Evolutionary conservation across 2,797 vertebrate genomes (phyloP).

Genomic region (Brachyrhaphis roseni): DNA sequence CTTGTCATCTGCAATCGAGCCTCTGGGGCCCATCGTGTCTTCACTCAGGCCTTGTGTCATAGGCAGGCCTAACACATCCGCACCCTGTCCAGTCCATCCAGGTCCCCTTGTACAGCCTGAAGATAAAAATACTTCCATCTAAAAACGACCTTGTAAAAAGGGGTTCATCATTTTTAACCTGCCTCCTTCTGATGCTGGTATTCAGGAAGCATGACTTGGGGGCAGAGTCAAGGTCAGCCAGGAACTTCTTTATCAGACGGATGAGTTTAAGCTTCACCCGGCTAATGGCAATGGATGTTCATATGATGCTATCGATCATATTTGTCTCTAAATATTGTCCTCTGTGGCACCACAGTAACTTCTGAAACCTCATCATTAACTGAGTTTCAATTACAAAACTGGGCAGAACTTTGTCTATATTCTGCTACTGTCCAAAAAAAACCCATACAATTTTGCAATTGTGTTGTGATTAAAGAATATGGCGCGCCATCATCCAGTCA

Average conservation of each 20-base stretch:
- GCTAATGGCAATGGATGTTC: constrained; percentile 52
- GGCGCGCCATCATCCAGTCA: no score
- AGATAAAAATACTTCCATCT: constrained; percentile 81
- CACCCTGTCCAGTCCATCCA: constrained; percentile 3
- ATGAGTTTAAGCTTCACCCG: constrained; percentile 73
- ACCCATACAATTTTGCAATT: no score
- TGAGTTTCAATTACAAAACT: no score
- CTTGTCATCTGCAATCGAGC: constrained; percentile 82
- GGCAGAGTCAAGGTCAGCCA: constrained; percentile 77
- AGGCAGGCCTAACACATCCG: constrained; percentile 22
- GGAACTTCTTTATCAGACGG: constrained; percentile 65
- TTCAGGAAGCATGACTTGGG: constrained; percentile 79
- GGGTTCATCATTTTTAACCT: constrained; percentile 69
- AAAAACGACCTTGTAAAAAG: constrained; percentile 81
- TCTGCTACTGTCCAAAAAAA: no score
- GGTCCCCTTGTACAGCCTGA: constrained; percentile 61
- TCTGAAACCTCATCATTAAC: constrained; percentile 31
- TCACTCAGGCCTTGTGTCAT: constrained; percentile 73
- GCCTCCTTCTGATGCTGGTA: constrained; percentile 48
- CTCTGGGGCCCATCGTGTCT: constrained; percentile 71
- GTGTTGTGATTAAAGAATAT: no score
- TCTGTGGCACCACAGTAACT: constrained; percentile 15
- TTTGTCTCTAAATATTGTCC: constrained; percentile 48
- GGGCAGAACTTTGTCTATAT: no score
- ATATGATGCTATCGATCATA: constrained; percentile 59